Evolutionary conservation across 2,113 vertebrate species (phyloP).

Genomic region (Catharus minimus): DNA sequence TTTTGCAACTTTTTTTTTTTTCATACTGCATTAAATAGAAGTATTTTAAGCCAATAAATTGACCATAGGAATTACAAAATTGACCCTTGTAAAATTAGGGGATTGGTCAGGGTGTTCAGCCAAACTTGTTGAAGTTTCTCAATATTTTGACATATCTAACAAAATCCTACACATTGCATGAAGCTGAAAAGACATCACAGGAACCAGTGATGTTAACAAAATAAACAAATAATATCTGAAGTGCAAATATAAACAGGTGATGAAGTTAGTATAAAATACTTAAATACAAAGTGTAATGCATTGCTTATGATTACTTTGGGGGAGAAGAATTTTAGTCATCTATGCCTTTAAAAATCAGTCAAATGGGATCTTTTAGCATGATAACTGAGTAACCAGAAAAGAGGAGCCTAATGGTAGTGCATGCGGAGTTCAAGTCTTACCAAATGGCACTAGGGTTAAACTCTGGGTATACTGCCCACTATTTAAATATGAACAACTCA

Average conservation of each 20-base stretch:
- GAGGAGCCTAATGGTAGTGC: neutral
- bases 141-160: neutral
- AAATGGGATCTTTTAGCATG: neutral
- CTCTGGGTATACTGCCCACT: constrained; percentile 26
- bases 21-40: neutral
- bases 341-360: neutral
- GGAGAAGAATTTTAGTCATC: neutral
- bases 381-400: neutral
- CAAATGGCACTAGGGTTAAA: constrained; percentile 51
- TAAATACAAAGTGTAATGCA: neutral
- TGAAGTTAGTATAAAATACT: neutral
- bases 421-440: constrained; percentile 61
- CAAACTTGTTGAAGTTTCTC: neutral
- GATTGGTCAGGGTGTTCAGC: neutral
- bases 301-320: neutral
- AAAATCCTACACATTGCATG: neutral
- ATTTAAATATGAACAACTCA: constrained; percentile 67
- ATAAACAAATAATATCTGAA: neutral
- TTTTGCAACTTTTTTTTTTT: neutral
- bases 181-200: neutral
- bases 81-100: neutral
- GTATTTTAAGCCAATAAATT: neutral
- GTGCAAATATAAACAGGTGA: neutral
- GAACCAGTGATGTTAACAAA: neutral
- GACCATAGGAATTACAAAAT: neutral